These are phyloP conservation scores for Periophthalmus modestus DNA, from an alignment of 2,113 vertebrate genomes.

Conservation along the genomic window DNA sequence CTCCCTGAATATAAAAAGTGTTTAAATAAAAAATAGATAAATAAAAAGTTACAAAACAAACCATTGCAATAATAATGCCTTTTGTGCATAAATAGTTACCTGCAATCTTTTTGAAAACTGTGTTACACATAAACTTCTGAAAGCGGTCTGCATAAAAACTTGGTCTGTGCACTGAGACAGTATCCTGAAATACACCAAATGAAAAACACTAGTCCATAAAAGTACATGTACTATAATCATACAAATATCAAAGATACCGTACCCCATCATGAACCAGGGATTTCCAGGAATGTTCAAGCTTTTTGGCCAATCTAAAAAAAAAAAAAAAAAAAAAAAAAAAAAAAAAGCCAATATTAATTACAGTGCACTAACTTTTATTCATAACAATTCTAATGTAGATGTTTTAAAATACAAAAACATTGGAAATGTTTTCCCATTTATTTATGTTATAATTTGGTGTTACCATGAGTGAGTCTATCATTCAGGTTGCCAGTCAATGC, in stretches of 20 bases:
- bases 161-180: slow-evolving; percentile 92
- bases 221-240: neutral
- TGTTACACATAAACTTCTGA: slow-evolving; percentile 91
- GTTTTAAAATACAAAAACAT: no score
- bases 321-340: slow-evolving; percentile 34
- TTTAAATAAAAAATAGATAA: neutral
- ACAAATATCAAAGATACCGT: slow-evolving; percentile 31
- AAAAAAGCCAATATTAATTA: neutral
- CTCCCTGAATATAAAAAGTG: slow-evolving; percentile 75
- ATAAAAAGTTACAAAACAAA: neutral
- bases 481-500: no score
- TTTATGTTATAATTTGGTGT: no score
- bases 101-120: slow-evolving; percentile 84
- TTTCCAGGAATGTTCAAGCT: slow-evolving; percentile 95
- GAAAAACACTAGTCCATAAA: neutral
- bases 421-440: no score
- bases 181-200: slow-evolving; percentile 80
- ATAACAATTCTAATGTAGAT: no score
- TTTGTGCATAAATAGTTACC: slow-evolving; percentile 73
- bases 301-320: slow-evolving; percentile 86
- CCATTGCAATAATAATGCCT: neutral
- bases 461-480: no score
- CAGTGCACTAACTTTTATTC: neutral
- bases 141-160: slow-evolving; percentile 94
- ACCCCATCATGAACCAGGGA: slow-evolving; percentile 93